phyloP scores from a whole-genome alignment of 2,888 invertebrate genomes.

The Entomobrya multifasciata region DNA sequence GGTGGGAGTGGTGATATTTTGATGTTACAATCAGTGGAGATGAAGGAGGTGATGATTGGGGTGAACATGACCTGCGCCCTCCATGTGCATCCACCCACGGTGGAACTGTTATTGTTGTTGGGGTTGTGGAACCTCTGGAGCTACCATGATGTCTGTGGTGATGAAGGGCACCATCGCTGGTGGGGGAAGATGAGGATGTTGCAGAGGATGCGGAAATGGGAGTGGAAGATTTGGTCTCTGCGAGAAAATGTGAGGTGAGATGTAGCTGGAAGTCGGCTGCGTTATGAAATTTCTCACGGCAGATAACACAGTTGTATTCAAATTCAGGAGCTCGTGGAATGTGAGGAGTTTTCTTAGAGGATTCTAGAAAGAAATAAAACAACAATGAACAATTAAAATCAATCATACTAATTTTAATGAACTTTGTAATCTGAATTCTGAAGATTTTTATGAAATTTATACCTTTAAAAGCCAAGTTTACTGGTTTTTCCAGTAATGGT shows the following conservation, averaged over 20 bases:
- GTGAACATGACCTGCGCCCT: slow-evolving; percentile 15
- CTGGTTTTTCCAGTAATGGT: slow-evolving; percentile 67
- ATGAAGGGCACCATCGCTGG: background rate
- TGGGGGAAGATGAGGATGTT: background rate
- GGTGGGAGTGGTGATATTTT: background rate
- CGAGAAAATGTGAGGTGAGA: slow-evolving; percentile 76
- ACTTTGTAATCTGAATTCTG: background rate
- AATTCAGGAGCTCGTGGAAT: slow-evolving; percentile 62
- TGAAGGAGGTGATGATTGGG: slow-evolving; percentile 16
- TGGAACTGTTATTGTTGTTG: background rate
- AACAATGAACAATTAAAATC: background rate
- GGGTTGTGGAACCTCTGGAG: slow-evolving; percentile 5
- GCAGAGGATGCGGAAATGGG: slow-evolving; percentile 52
- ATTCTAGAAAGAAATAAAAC: slow-evolving; percentile 51
- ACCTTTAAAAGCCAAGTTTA: slow-evolving; percentile 75
- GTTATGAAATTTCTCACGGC: slow-evolving; percentile 77
- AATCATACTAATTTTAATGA: background rate
- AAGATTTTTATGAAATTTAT: background rate
- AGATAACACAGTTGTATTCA: slow-evolving; percentile 77
- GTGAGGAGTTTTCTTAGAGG: slow-evolving; percentile 43
- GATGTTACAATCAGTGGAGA: slow-evolving; percentile 15
- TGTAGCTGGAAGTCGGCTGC: slow-evolving; percentile 77
- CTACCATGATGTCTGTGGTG: background rate
- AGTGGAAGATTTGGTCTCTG: slow-evolving; percentile 65
- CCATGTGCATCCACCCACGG: slow-evolving; percentile 54